Conservation (phyloP, 2,113 vertebrate genomes). For the Hiodon alosoides region DNA sequence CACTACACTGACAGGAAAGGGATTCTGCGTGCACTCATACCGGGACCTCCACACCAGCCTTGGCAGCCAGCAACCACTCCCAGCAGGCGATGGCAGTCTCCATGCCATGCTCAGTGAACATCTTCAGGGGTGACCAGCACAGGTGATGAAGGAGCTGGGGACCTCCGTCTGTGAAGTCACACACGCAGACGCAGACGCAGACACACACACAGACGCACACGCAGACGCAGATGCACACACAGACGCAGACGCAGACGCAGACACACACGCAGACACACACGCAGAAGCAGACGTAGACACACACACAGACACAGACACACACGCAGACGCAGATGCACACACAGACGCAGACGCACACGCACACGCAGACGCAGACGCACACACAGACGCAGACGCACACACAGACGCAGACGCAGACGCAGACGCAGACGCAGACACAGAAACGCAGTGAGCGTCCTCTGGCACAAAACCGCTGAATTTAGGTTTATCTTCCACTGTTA, state of each 20-base stretch:
- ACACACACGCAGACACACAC: constrained; percentile 2
- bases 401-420: too few relatives aligned
- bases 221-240: neutral
- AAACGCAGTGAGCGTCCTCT: too few relatives aligned
- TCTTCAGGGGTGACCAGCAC: constrained; percentile 92
- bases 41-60: constrained; percentile 87
- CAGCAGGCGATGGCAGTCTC: constrained; percentile 94
- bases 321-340: neutral
- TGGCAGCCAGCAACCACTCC: constrained; percentile 96
- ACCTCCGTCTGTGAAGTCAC: constrained; percentile 72
- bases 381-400: too few relatives aligned
- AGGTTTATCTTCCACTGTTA: too few relatives aligned
- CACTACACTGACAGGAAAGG: neutral
- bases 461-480: too few relatives aligned
- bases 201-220: constrained; percentile 1
- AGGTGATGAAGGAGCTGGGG: constrained; percentile 91
- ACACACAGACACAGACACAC: too few relatives aligned
- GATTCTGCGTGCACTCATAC: constrained; percentile 51
- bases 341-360: neutral
- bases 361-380: neutral
- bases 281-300: too few relatives aligned
- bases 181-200: neutral
- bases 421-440: too few relatives aligned
- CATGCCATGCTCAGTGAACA: constrained; percentile 95
- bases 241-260: neutral